Evolutionary conservation across 1,140 invertebrate species (phyloP).

Genomic region (Platyura marginata): DNA sequence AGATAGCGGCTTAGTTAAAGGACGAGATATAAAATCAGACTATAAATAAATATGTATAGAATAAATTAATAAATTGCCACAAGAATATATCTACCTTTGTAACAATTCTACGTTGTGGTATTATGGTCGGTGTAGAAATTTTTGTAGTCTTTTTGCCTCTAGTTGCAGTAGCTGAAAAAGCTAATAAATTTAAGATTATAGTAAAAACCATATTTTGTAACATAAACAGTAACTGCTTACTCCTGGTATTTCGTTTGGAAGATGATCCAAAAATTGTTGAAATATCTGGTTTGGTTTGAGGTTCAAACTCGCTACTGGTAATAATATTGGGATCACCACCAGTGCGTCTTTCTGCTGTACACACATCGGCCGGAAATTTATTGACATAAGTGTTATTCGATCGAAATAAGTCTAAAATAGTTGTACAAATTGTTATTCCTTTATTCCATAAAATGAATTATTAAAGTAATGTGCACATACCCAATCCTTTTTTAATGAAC

Average conservation of each 20-base stretch:
- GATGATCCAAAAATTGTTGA: constrained; percentile 30
- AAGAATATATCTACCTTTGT: too few species aligned
- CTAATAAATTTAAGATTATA: neutral
- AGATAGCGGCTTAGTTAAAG: too few species aligned
- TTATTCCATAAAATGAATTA: neutral
- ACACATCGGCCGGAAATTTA: constrained; percentile 53
- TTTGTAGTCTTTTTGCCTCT: too few species aligned
- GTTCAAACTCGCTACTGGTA: constrained; percentile 35
- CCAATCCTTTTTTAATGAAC: constrained; percentile 59
- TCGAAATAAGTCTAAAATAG: constrained; percentile 33
- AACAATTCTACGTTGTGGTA: too few species aligned
- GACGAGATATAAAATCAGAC: too few species aligned
- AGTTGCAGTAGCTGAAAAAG: neutral
- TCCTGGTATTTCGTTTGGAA: neutral
- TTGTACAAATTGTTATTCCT: neutral
- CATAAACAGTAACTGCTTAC: neutral
- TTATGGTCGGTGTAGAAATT: too few species aligned
- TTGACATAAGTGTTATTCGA: constrained; percentile 44
- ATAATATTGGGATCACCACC: constrained; percentile 46
- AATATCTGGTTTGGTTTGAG: constrained; percentile 34
- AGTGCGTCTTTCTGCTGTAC: constrained; percentile 43
- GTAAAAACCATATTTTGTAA: neutral
- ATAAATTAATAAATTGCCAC: too few species aligned
- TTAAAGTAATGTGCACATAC: constrained; percentile 31
- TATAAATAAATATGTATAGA: too few species aligned